Percentiles rank a stretch among this genome's conserved stretches.
These are phyloP conservation scores for Aphidoletes aphidimyza DNA, from an alignment of 2,888 invertebrate genomes.

Conservation along the genomic window DNA sequence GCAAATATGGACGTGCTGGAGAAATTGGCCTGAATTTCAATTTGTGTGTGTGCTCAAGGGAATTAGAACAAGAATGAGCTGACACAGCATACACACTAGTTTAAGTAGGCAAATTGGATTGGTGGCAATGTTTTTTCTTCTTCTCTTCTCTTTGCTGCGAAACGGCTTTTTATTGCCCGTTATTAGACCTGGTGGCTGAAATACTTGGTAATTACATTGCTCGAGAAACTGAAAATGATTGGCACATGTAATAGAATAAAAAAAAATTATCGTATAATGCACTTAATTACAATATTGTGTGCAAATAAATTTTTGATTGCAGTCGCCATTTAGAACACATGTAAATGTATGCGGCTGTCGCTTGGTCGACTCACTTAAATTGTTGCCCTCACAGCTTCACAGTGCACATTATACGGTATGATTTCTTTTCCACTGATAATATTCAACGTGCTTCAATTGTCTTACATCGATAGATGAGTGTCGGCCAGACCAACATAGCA, in stretches of 20 bases:
- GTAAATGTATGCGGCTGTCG: not conserved
- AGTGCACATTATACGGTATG: too few species aligned
- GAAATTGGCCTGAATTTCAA: not conserved
- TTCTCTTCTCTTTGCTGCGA: not conserved
- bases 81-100: too few species aligned
- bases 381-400: too few species aligned
- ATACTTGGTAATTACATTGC: not conserved
- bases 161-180: not conserved
- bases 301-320: conserved; percentile 7
- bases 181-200: not conserved
- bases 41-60: not conserved
- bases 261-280: not conserved
- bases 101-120: not conserved
- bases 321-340: not conserved
- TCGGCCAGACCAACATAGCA: not conserved
- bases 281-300: conserved; percentile 9
- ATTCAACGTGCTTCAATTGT: not conserved
- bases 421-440: too few species aligned
- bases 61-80: not conserved
- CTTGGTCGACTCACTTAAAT: too few species aligned
- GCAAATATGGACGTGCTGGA: too few species aligned
- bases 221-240: not conserved
- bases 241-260: not conserved
- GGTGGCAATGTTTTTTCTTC: not conserved
- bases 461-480: not conserved